These are phyloP conservation scores for Zophobas atratus DNA, from an alignment of 1,140 invertebrate species.

Conservation along the genomic window DNA sequence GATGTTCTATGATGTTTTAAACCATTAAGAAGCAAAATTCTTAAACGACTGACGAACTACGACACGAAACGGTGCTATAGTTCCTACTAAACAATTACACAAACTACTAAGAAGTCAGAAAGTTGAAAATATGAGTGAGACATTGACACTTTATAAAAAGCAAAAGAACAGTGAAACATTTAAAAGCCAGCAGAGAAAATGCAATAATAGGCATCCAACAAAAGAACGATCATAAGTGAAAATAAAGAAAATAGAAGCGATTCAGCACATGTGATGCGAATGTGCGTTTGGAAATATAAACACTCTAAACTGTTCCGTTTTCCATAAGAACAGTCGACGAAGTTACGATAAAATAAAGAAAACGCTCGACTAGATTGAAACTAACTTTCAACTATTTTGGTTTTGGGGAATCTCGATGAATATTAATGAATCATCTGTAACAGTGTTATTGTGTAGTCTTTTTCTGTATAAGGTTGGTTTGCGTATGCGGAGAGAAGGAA, in stretches of 20 bases:
- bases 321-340: background rate
- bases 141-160: background rate
- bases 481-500: background rate
- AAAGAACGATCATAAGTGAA: conserved; percentile 4
- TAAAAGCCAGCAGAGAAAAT: background rate
- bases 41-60: too few relatives aligned
- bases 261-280: conserved; percentile 9
- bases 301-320: background rate
- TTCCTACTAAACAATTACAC: too few relatives aligned
- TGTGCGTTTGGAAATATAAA: background rate
- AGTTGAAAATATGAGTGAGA: too few relatives aligned
- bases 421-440: background rate
- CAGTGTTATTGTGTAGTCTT: background rate
- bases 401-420: too few relatives aligned
- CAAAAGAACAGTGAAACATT: background rate
- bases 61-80: too few relatives aligned
- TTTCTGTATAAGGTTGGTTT: background rate
- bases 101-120: too few relatives aligned
- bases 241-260: conserved; percentile 5
- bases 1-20: too few relatives aligned
- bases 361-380: too few relatives aligned
- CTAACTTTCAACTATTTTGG: too few relatives aligned
- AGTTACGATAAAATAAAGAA: background rate
- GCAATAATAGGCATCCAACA: background rate
- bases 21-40: too few relatives aligned